Evolutionary conservation across 2,113 vertebrate species (phyloP), one percentile per base, ranked within the genome.

Genomic region (Tyto alba): DNA sequence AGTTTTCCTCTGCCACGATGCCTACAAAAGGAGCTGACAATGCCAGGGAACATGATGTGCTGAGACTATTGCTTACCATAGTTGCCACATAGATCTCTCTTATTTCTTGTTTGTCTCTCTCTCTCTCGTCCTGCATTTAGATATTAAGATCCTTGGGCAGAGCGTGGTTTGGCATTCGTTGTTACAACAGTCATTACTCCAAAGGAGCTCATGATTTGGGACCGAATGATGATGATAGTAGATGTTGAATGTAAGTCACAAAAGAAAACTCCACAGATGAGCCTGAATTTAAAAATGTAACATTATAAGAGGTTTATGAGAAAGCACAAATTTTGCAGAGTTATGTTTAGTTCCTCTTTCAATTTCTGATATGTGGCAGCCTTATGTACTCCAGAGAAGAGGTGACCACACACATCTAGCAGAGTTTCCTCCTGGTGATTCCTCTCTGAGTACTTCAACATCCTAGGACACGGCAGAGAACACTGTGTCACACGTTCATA

Each of bases 281-380:
- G 68, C n/a, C 64, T 53, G 52, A 26, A 57, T 73, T 62, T 60
- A 25, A 74, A 92, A 88, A 43, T 27, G 53, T 25, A 81, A 12
- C 11, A n/a, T 55, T 56, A 21, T 25, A 32, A 84, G 78, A 90
- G 17, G 36, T 62, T 86, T 72, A 45, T 32, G 48, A 75, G 72
- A 74, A 84, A 78, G 45, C 45, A 67, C 23, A 91, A 16, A 8
- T 62, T 59, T 75, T 90, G 38, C 48, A 77, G 45, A 32, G 59
- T 81, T 25, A 30, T 36, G 8, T 43, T 84, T 12, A 87, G 83
- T 90, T 94, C 90, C 69, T 92, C 53, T 95, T 95, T 89, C 69
- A 47, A 36, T 40, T 52, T 48, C 29, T 79, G 64, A 4, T 75
- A n/a, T 36, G 9, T 23, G n/a, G 22, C 53, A 77, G 47, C 47